Conservation (phyloP, 2,113 vertebrate genomes). For the Actenoides lindsayi region DNA sequence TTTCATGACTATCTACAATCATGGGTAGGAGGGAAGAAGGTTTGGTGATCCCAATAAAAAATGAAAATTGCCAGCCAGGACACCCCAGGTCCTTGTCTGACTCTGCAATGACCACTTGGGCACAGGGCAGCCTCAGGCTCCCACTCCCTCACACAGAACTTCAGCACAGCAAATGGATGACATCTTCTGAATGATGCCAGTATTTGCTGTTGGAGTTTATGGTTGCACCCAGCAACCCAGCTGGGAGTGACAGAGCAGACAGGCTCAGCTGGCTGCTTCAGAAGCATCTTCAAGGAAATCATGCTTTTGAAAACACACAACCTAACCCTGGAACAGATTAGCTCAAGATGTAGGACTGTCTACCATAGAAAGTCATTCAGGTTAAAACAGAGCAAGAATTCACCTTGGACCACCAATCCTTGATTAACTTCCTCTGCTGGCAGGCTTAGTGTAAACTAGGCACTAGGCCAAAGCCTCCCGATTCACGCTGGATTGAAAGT, state of each 20-base stretch:
- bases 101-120: neutral
- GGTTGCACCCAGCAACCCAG: neutral
- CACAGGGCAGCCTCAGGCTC: neutral
- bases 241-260: neutral
- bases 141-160: accelerated
- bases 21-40: accelerated
- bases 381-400: slow-evolving; percentile 29
- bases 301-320: neutral
- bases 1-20: neutral
- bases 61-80: neutral
- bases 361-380: neutral
- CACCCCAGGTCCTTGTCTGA: neutral
- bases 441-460: slow-evolving; percentile 11
- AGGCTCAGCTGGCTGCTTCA: neutral
- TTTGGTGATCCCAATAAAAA: neutral
- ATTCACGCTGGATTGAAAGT: neutral
- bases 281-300: neutral
- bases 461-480: neutral
- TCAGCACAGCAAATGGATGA: neutral
- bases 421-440: slow-evolving; percentile 45
- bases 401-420: slow-evolving; percentile 32
- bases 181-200: neutral
- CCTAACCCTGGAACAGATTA: neutral
- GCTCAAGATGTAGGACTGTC: neutral
- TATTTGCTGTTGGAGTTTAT: neutral